A percentile compares a stretch with the other conserved stretches of the same genome.
Evolutionary conservation across 2,113 vertebrate species (phyloP).

Genomic region (Tenebrosternarchus preto): DNA sequence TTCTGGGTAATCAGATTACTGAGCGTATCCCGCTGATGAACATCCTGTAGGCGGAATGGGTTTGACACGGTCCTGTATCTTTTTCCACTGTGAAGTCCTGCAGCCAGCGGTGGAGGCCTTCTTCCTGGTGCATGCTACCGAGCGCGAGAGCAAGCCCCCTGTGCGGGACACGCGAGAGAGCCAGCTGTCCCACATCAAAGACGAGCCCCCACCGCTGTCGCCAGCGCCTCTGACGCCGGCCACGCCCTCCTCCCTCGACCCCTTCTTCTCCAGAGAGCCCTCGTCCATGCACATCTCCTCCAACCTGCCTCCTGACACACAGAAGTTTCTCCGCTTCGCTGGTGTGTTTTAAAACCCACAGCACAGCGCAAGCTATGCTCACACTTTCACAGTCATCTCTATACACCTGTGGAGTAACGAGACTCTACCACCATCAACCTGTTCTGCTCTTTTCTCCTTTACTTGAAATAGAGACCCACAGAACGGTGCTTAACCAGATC

Average conservation of each 20-base stretch:
- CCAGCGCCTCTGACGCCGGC: conserved; percentile 90
- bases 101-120: conserved; percentile 94
- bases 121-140: conserved; percentile 92
- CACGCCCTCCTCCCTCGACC: conserved; percentile 89
- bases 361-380: too few relatives aligned
- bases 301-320: conserved; percentile 90
- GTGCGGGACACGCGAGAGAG: conserved; percentile 90
- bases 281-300: conserved; percentile 95
- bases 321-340: conserved; percentile 92
- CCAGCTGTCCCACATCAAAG: conserved; percentile 92
- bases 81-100: conserved; percentile 72
- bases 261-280: conserved; percentile 90
- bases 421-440: too few relatives aligned
- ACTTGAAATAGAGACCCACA: conserved; percentile 87
- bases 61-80: background rate
- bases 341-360: conserved; percentile 71
- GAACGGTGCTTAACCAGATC: conserved; percentile 95
- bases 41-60: background rate
- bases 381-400: conserved; percentile 7
- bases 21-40: too few relatives aligned
- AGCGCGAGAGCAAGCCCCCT: conserved; percentile 91
- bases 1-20: conserved; percentile 77
- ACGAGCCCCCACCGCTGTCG: conserved; percentile 88
- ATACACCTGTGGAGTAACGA: background rate
- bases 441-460: background rate